Evolutionary conservation across 2,113 vertebrate species (phyloP).

Genomic region (Saccopteryx bilineata): DNA sequence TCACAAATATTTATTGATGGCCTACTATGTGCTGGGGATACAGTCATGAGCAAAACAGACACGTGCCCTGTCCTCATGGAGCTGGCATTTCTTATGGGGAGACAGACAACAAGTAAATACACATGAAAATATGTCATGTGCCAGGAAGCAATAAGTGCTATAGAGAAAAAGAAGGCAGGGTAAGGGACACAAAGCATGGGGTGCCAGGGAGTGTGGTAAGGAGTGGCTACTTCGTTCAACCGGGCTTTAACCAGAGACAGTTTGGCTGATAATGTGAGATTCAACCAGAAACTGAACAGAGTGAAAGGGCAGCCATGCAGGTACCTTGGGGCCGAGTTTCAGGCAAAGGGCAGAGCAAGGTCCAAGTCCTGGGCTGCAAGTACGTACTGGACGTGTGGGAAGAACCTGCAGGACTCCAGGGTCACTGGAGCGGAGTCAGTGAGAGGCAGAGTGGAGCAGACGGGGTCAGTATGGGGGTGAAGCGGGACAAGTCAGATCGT

Average conservation of each 20-base stretch:
- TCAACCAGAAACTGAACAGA: background rate
- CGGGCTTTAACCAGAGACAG: background rate
- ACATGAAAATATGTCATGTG: background rate
- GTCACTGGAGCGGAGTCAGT: background rate
- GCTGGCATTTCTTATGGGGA: background rate
- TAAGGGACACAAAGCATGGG: background rate
- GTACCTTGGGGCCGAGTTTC: background rate
- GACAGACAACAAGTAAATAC: background rate
- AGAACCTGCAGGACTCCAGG: background rate
- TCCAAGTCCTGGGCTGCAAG: background rate
- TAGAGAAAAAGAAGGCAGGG: background rate
- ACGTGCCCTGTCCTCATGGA: background rate
- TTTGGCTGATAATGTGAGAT: background rate
- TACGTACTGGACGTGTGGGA: background rate
- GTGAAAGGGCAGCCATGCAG: background rate
- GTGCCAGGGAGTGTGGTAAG: background rate
- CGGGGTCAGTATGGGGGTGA: background rate
- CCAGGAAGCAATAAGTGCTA: background rate
- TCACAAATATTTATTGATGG: background rate
- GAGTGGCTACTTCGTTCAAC: background rate
- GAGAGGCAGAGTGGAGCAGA: background rate
- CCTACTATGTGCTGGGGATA: background rate
- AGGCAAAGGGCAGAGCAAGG: background rate
- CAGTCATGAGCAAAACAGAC: background rate
- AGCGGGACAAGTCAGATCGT: accelerated